Percentiles rank a stretch among this genome's conserved stretches.
Conservation (phyloP, 2,797 vertebrate genomes). For the Cuniculus paca region DNA sequence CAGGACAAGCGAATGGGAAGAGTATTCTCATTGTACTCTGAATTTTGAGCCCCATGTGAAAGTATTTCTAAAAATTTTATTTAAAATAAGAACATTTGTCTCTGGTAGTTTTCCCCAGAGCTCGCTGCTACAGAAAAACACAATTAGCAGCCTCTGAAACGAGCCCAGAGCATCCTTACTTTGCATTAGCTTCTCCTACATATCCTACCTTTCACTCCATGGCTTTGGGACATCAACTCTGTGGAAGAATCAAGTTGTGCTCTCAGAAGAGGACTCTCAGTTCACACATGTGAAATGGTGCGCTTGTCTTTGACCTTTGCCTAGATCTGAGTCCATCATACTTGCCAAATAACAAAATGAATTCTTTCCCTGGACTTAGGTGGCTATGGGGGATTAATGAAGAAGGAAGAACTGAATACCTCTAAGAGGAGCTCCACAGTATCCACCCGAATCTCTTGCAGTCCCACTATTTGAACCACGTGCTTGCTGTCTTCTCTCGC, state of each 20-base stretch:
- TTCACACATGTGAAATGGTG: not conserved
- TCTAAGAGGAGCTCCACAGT: constrained; percentile 92
- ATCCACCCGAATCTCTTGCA: constrained; percentile 91
- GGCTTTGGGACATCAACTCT: not conserved
- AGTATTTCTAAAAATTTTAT: constrained; percentile 56
- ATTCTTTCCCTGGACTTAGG: not conserved
- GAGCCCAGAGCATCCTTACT: not conserved
- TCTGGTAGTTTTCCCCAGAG: constrained; percentile 39
- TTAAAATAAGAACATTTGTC: constrained; percentile 50
- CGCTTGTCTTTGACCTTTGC: not conserved
- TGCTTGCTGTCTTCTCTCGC: constrained; percentile 95
- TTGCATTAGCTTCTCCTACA: not conserved
- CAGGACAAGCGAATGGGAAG: constrained; percentile 9
- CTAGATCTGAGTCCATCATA: constrained; percentile 15
- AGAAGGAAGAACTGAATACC: constrained; percentile 88
- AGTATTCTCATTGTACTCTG: constrained; percentile 33
- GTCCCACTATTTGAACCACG: constrained; percentile 93
- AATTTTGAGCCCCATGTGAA: constrained; percentile 37
- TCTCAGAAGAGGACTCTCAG: not conserved
- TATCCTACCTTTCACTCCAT: not conserved
- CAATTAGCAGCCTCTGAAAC: constrained; percentile 49
- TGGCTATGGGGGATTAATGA: not conserved
- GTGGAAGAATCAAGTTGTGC: not conserved
- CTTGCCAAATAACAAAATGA: constrained; percentile 45
- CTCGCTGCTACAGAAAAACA: constrained; percentile 38